phyloP scores from a whole-genome alignment of 2,113 vertebrate species.

The Oryzias curvinotus region DNA sequence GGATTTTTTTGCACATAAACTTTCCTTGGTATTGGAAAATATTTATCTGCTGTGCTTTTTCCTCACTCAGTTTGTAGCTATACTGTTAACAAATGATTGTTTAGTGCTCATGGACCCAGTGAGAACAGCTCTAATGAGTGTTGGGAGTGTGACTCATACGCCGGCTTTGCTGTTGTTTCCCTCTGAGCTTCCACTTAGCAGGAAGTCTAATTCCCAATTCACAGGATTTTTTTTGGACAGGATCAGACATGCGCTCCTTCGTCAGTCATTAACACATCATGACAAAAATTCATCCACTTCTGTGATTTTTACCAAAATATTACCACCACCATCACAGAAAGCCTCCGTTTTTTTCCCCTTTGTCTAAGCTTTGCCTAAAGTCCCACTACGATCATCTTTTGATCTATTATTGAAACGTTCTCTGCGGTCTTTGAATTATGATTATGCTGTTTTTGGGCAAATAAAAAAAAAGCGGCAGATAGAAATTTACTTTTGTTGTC shows the following conservation, averaged over 20 bases:
- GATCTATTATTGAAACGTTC: not conserved
- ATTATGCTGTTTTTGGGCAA: no score
- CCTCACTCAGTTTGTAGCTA: not conserved
- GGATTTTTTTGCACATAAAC: no score
- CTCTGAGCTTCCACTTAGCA: slow-evolving; percentile 4
- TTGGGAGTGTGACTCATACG: slow-evolving; percentile 1
- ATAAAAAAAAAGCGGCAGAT: no score
- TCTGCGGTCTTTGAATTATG: no score
- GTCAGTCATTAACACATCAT: slow-evolving; percentile 46
- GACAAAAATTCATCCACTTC: slow-evolving; percentile 32
- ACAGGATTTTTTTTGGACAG: slow-evolving; percentile 24
- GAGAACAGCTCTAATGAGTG: slow-evolving; percentile 9
- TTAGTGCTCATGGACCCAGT: slow-evolving; percentile 11
- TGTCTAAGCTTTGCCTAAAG: not conserved
- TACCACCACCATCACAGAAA: slow-evolving; percentile 30
- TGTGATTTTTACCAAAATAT: slow-evolving; percentile 29
- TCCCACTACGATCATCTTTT: slow-evolving; percentile 3
- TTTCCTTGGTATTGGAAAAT: no score
- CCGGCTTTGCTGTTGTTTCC: slow-evolving; percentile 15
- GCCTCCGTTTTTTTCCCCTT: not conserved
- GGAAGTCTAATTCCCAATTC: slow-evolving; percentile 11
- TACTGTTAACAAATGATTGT: slow-evolving; percentile 14
- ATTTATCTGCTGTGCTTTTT: no score
- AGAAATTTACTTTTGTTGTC: no score
- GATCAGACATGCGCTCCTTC: slow-evolving; percentile 26